Conservation (phyloP, 2,113 vertebrate species). For the Cheilinus undulatus region DNA sequence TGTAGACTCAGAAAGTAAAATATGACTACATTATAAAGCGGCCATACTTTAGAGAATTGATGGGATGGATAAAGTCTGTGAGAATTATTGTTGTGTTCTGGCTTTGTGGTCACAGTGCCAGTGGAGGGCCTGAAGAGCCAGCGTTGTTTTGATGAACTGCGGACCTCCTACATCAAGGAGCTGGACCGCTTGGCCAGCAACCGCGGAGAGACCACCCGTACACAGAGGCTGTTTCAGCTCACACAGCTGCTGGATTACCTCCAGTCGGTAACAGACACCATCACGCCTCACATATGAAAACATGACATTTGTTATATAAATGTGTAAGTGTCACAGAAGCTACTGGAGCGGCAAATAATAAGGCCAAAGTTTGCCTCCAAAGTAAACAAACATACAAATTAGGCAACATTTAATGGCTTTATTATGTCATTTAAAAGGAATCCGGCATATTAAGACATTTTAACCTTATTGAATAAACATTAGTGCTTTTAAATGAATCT, state of each 20-base stretch:
- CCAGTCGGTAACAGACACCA: slow-evolving; percentile 87
- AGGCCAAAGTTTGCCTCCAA: neutral
- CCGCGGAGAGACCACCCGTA: slow-evolving; percentile 91
- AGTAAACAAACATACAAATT: slow-evolving; percentile 6
- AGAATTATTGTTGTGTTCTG: slow-evolving; percentile 70
- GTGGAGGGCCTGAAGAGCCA: slow-evolving; percentile 95
- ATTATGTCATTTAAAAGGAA: no score
- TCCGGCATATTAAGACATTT: no score
- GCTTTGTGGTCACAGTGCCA: slow-evolving; percentile 86
- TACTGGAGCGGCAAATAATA: neutral
- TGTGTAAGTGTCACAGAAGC: slow-evolving; percentile 2
- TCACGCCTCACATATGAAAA: slow-evolving; percentile 19
- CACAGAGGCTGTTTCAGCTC: slow-evolving; percentile 94
- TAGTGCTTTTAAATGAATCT: no score
- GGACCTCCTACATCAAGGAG: slow-evolving; percentile 97
- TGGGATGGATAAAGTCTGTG: slow-evolving; percentile 50
- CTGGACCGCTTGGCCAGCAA: slow-evolving; percentile 93
- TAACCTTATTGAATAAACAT: no score
- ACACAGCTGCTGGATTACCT: slow-evolving; percentile 96
- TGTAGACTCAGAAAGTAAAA: slow-evolving; percentile 47
- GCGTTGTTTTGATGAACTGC: slow-evolving; percentile 94
- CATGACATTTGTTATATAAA: neutral
- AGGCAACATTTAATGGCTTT: no score
- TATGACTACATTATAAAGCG: slow-evolving; percentile 26
- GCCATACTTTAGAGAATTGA: slow-evolving; percentile 43